Conservation (phyloP, 2,888 invertebrate species). For the Pegoplata infirma region DNA sequence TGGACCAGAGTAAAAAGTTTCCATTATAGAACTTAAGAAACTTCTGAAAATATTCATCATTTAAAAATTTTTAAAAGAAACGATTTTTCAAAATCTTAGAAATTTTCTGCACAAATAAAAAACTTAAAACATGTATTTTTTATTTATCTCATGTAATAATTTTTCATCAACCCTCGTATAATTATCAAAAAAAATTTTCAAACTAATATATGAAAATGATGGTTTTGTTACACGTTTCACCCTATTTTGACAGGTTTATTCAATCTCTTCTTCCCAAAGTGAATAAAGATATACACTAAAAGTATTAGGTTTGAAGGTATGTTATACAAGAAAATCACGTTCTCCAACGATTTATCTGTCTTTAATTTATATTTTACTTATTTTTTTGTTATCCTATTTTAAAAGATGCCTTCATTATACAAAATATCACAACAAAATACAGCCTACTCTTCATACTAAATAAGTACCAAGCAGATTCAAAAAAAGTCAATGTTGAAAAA, state of each 20-base stretch:
- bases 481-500: no score
- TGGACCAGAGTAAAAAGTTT: no score
- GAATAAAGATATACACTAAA: constrained; percentile 21
- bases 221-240: constrained; percentile 34
- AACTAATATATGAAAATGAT: constrained; percentile 15
- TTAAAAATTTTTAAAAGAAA: no score
- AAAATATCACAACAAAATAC: constrained; percentile 22
- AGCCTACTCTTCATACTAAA: constrained; percentile 40
- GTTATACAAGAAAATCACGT: constrained; percentile 53
- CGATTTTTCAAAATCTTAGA: no score
- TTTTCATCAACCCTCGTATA: background rate
- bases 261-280: constrained; percentile 17
- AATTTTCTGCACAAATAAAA: no score
- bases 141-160: no score
- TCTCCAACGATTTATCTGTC: constrained; percentile 44
- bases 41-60: no score
- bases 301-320: background rate
- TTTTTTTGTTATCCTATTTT: constrained; percentile 5
- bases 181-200: no score
- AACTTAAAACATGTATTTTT: no score
- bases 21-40: no score
- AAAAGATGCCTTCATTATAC: constrained; percentile 44
- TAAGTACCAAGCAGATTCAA: no score
- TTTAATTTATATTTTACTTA: no score
- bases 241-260: constrained; percentile 52